Base-by-base conservation (phyloP, 1,140 invertebrate genomes). In the Drosophila nasuta region DNA sequence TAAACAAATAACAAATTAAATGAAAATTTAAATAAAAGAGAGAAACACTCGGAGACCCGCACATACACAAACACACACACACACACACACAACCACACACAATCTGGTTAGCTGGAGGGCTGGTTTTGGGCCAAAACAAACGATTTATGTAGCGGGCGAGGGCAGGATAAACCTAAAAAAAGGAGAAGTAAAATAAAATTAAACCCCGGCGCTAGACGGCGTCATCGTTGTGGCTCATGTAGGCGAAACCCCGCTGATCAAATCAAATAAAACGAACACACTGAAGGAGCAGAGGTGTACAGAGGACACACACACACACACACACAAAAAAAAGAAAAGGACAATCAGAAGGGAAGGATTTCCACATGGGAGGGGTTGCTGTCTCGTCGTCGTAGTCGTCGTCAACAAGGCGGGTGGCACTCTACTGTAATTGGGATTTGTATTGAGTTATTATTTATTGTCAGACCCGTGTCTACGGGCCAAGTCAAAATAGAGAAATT, bases 1-100 rank as follows among this genome's bases (percentile, higher is more conserved):
- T 88, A 91, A 91, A 91, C 88, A 91, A 91, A 91, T 91, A 91
- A 91, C 88, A 91, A 91, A 91, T 91, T 91, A 91, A 89, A 89
- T 91, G 81, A 87, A 91, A 91, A 88, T 83, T 91, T 91, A 91
- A 87, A 87, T 91, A 78, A 80, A 83, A 69, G 70, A 80, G 70
- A 78, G 7, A 73, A 49, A 63, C 71, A 64, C 45, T 33, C 43
- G 51, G 30, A 57, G 49, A 69, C 71, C 54, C 71, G 48, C 62
- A 79, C 66, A 69, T 56, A 46, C 51, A 64, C 7, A 43, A 17
- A 69, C 51, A 64, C 7, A 43, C 66, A 69, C 60, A 46, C 51
- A 64, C 7, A 43, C 25, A 69, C 51, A 64, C 7, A 43, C 10
- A 69, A 56, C 41, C 57, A 58, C 10, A 30, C 25, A 57, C 58